These are phyloP conservation scores for Platygyra sinensis DNA, from an alignment of 64 coral and sea anemone species.

Conservation along the genomic window DNA sequence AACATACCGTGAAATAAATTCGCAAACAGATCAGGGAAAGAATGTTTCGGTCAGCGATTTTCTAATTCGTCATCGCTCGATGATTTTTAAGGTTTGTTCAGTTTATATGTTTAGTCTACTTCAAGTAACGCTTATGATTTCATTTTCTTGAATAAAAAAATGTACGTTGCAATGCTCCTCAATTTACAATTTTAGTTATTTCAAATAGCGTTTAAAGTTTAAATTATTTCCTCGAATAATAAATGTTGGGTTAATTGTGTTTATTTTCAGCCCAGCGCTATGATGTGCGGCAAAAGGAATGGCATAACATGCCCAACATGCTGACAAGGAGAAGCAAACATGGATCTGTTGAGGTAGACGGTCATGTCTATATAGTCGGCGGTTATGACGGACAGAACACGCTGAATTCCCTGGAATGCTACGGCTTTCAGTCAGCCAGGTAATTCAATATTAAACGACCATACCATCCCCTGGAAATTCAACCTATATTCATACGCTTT, in stretches of 20 bases:
- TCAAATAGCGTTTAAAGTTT: neutral
- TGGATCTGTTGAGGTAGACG: constrained; percentile 93
- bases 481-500: no score
- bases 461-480: no score
- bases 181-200: neutral
- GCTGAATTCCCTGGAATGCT: constrained; percentile 84
- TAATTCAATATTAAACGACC: neutral
- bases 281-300: constrained; percentile 88
- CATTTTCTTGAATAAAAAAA: neutral
- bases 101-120: no score
- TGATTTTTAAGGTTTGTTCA: no score
- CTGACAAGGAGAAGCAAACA: constrained; percentile 85
- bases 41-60: no score
- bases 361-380: constrained; percentile 84
- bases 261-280: constrained; percentile 66
- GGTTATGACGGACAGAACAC: constrained; percentile 89
- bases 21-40: no score
- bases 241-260: neutral
- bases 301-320: constrained; percentile 89
- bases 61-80: no score
- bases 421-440: constrained; percentile 74
- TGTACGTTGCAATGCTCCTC: neutral
- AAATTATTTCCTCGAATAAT: neutral
- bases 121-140: neutral
- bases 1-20: no score